Conservation (phyloP, 2,888 invertebrate species). For the Lycocerus yunnanus region DNA sequence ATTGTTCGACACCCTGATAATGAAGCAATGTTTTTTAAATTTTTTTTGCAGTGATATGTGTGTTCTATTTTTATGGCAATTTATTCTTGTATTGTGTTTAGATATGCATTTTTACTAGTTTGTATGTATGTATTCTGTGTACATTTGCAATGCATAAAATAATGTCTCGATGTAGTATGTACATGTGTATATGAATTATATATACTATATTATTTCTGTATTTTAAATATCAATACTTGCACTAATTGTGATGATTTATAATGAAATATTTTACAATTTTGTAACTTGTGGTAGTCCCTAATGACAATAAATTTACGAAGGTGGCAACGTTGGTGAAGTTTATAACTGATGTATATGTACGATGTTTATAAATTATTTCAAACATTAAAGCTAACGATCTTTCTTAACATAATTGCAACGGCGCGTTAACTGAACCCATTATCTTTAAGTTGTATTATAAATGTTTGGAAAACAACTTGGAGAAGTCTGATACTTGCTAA, state of each 20-base stretch:
- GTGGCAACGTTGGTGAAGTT: slow-evolving; percentile 47
- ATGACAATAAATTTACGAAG: slow-evolving; percentile 34
- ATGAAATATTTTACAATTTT: neutral
- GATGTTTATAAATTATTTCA: slow-evolving; percentile 45
- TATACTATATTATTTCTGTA: neutral
- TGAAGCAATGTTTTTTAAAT: slow-evolving; percentile 47
- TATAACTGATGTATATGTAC: slow-evolving; percentile 47
- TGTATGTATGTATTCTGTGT: neutral
- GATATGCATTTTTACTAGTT: slow-evolving; percentile 33
- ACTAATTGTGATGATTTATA: neutral
- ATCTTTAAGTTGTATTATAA: slow-evolving; percentile 42
- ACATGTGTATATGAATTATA: no score
- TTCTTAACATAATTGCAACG: slow-evolving; percentile 43
- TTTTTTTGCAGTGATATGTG: slow-evolving; percentile 42
- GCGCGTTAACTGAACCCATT: slow-evolving; percentile 44
- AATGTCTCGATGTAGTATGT: neutral
- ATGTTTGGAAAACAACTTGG: slow-evolving; percentile 42
- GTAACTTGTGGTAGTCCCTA: neutral
- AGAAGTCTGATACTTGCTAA: slow-evolving; percentile 30
- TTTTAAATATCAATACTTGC: neutral
- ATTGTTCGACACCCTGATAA: slow-evolving; percentile 56
- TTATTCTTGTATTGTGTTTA: slow-evolving; percentile 47
- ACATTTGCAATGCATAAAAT: neutral
- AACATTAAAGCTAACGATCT: slow-evolving; percentile 35
- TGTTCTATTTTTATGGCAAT: slow-evolving; percentile 50